A percentile compares a stretch with the other conserved stretches of the same genome.
Conservation (phyloP, 2,888 invertebrate species). For the Leptothorax acervorum region DNA sequence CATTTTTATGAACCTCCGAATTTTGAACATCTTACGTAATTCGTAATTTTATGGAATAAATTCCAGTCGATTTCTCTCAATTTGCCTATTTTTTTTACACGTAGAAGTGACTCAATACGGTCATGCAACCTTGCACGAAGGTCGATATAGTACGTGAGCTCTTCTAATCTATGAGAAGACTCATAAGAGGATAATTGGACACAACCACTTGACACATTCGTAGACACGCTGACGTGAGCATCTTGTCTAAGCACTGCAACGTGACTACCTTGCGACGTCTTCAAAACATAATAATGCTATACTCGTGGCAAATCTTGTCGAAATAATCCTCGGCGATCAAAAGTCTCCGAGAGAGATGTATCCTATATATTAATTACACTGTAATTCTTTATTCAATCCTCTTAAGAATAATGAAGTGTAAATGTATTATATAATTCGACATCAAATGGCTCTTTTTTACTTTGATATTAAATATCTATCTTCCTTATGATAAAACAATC, state of each 20-base stretch:
- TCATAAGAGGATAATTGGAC: slow-evolving; percentile 69
- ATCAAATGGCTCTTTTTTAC: background rate
- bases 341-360: background rate
- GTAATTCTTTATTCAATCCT: background rate
- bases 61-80: background rate
- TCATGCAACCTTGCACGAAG: slow-evolving; percentile 14
- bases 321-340: background rate
- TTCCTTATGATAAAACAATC: background rate
- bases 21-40: background rate
- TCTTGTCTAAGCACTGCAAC: background rate
- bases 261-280: background rate
- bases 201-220: slow-evolving; percentile 42
- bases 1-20: background rate
- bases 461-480: background rate
- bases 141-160: background rate
- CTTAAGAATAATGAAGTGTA: background rate
- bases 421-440: background rate
- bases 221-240: slow-evolving; percentile 46
- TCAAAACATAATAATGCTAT: background rate
- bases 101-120: background rate
- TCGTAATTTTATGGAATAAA: background rate
- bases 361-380: background rate
- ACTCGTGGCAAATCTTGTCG: background rate
- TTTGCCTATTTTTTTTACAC: background rate
- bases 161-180: slow-evolving; percentile 36